A percentile compares a stretch with the other conserved stretches of the same genome.
These are phyloP conservation scores for Melanostigma gelatinosum DNA, from an alignment of 2,113 vertebrate genomes.

Conservation along the genomic window DNA sequence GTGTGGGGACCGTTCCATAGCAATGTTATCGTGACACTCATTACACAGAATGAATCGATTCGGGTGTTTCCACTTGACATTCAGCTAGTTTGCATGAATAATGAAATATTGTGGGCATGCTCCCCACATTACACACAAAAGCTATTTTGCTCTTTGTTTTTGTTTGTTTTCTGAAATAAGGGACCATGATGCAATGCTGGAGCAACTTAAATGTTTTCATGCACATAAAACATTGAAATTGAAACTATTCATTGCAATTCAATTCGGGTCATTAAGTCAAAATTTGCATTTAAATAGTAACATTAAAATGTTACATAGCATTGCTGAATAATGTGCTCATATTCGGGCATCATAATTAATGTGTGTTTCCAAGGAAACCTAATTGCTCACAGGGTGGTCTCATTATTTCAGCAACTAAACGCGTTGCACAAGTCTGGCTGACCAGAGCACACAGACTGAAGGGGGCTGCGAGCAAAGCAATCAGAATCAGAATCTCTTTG, in stretches of 20 bases:
- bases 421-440: slow-evolving; percentile 27
- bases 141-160: slow-evolving; percentile 7
- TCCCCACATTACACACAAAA: slow-evolving; percentile 22
- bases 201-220: slow-evolving; percentile 46
- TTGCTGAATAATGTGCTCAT: slow-evolving; percentile 73
- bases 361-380: slow-evolving; percentile 69
- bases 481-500: slow-evolving; percentile 19
- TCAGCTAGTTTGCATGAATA: slow-evolving; percentile 35
- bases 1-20: slow-evolving; percentile 28
- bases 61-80: slow-evolving; percentile 32
- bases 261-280: slow-evolving; percentile 74
- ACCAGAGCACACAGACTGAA: slow-evolving; percentile 40
- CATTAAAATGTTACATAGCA: slow-evolving; percentile 74
- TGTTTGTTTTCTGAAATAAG: slow-evolving; percentile 17
- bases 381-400: slow-evolving; percentile 72
- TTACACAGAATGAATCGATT: slow-evolving; percentile 33
- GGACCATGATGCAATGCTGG: slow-evolving; percentile 44
- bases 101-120: slow-evolving; percentile 5
- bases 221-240: slow-evolving; percentile 66
- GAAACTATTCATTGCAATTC: slow-evolving; percentile 70
- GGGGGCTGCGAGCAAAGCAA: slow-evolving; percentile 10
- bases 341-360: slow-evolving; percentile 75
- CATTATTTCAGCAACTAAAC: slow-evolving; percentile 45
- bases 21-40: slow-evolving; percentile 28
- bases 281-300: slow-evolving; percentile 83